phyloP scores from a whole-genome alignment of 2,113 vertebrate species.

The Macrotus californicus region DNA sequence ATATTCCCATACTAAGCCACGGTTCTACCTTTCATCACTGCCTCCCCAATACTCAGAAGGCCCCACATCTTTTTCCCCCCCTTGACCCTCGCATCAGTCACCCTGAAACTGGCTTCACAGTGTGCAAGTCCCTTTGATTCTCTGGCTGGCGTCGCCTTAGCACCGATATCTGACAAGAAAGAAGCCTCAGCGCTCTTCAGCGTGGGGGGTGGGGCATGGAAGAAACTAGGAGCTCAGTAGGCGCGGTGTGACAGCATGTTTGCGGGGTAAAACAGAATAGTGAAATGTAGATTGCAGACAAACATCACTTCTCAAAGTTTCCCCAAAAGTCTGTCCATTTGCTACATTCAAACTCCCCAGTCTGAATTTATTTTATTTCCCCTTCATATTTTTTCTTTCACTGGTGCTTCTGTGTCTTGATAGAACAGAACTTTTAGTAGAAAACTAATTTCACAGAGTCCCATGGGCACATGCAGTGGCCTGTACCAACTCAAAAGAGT shows the following conservation, averaged over 20 bases:
- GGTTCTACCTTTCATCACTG: neutral
- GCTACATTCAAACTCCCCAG: neutral
- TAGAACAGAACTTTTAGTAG: neutral
- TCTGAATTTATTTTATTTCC: conserved; percentile 5
- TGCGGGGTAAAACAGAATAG: neutral
- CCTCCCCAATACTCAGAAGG: neutral
- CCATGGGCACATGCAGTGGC: too few species aligned
- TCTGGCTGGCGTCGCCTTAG: neutral
- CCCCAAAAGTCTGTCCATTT: neutral
- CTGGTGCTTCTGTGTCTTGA: neutral
- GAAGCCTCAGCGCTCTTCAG: neutral
- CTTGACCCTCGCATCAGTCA: neutral
- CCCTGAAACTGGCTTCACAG: neutral
- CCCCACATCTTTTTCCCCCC: neutral
- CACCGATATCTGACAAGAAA: neutral
- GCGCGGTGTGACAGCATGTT: neutral
- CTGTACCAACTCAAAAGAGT: fast-evolving
- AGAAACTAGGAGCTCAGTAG: neutral
- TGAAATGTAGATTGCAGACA: neutral
- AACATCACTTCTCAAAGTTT: neutral
- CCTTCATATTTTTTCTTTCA: neutral
- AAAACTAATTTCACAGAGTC: neutral
- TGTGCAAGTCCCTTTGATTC: neutral
- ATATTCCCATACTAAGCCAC: neutral
- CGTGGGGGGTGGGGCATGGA: neutral